phyloP scores from a whole-genome alignment of 1,140 invertebrate genomes.

The Propsilocerus akamusi region DNA sequence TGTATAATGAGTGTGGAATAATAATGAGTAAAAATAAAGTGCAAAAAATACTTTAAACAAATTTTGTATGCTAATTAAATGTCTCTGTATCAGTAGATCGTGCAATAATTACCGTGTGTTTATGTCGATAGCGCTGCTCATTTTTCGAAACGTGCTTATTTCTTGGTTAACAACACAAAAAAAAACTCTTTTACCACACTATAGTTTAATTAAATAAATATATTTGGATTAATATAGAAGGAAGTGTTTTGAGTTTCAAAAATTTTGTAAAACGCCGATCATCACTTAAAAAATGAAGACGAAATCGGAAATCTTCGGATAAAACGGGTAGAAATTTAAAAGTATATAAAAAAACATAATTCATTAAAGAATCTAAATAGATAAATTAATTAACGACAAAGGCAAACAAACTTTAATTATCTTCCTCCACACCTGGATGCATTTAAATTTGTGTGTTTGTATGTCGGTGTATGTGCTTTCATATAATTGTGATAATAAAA shows the following conservation, averaged over 20 bases:
- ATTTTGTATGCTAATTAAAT: background rate
- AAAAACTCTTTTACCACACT: background rate
- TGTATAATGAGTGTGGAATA: background rate
- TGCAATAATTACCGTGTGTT: too few species aligned
- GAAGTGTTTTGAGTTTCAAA: background rate
- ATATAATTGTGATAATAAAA: background rate
- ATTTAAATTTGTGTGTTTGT: background rate
- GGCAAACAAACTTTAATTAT: background rate
- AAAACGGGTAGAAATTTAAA: conserved; percentile 1
- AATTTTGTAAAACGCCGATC: background rate
- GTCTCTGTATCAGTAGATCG: too few species aligned
- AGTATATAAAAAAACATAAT: background rate
- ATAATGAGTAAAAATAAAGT: background rate
- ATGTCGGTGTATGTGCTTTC: background rate
- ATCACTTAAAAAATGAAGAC: background rate
- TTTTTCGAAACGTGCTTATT: background rate
- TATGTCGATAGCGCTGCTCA: too few species aligned
- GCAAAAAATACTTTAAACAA: background rate
- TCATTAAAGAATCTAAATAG: background rate
- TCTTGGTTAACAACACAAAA: background rate
- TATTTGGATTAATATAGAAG: background rate
- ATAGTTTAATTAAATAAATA: background rate
- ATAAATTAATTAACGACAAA: background rate
- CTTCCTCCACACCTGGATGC: background rate
- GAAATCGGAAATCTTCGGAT: background rate